Base-by-base conservation (phyloP, 2,888 invertebrate genomes). In the Eristalis pertinax region DNA sequence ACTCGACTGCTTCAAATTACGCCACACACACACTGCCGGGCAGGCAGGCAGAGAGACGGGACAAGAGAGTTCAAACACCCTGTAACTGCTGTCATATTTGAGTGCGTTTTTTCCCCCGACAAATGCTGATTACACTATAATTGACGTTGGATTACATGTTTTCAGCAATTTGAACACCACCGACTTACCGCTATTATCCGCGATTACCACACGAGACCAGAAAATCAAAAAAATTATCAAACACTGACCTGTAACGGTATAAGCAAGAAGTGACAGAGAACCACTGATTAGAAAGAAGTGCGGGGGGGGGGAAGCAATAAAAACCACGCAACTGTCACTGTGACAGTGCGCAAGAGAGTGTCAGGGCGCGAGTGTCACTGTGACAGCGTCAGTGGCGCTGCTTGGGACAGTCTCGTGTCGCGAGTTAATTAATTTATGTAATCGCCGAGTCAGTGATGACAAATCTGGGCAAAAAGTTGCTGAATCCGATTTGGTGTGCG, bases 221-320 rank as follows among this genome's bases (percentile, higher is more conserved):
- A 72, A 76, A 72, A 72, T 56, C n/a, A 19, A 77, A 41, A 22
- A 72, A 72, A 78, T 72, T 77, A 63, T 76, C 75, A 81, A 80
- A 85, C 79, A 85, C 84, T 85, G 84, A 85, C 84, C 84, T 85
- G 84, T 7, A 85, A 85, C 38, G 26, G 72, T 35, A 60, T 11
- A 26, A 38, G 69, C 38, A 63, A 50, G 69, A 64, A 29, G n/a
- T n/a, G 41, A 62, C 8, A 43, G 38, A 38, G 5, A 43, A 15
- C 4, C 58, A 41, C 11, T 29, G 19, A 38, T 64, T 60, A 73
- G 60, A 67, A 68, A 62, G 63, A 68, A 73, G 10, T 80, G 24
- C 67, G n/a, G n/a, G n/a, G n/a, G n/a, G n/a, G n/a, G n/a, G n/a
- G n/a, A n/a, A 58, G 32, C 32, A 32, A 32, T 32, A 78, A 65